Evolutionary conservation across 2,113 vertebrate genomes (phyloP), one percentile per base, ranked within the genome.

Genomic region (Sinocyclocheilus anshuiensis): DNA sequence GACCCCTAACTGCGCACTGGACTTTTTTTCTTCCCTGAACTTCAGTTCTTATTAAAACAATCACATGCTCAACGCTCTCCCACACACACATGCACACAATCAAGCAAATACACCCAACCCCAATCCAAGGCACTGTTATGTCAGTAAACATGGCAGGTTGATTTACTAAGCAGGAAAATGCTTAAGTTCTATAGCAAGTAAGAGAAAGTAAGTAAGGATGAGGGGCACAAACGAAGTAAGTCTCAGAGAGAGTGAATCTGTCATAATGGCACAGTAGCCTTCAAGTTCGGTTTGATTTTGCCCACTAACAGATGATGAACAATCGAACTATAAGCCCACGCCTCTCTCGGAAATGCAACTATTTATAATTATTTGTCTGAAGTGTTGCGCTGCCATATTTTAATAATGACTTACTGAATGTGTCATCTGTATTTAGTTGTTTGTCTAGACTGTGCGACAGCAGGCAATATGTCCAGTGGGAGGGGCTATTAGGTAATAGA

Each of bases 51-150:
- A 86, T 75, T n/a, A 53, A 50, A 80, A 72, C n/a, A 63, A 59
- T 45, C 24, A 48, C 53, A 75, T 36, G 61, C 29, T 71, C 61
- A 2, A 22, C 15, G 15, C 39, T 61, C 77, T 24, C 75, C 39
- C 87, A 55, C 42, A 29, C 87, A 45, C 87, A 89, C 88, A 42
- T 79, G 45, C 71, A 85, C 53, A 86, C 89, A 67, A 33, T 39
- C 87, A 88, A 88, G 16, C 84, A 67, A 20, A 72, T 53, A 59
- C 67, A 80, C 71, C 39, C 82, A 84, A 93, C 86, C 91, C 81
- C 87, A 90, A 77, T 94, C 92, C 94, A 95, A 95, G 95, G 95
- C 95, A 95, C 94, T 94, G 92, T 93, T 92, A 92, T 50, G 90
- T 92, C 91, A 93, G 93, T 94, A 94, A 94, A 94, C 94, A 93